phyloP scores from a whole-genome alignment of 1,140 invertebrate genomes.

The Copidosoma floridanum region DNA sequence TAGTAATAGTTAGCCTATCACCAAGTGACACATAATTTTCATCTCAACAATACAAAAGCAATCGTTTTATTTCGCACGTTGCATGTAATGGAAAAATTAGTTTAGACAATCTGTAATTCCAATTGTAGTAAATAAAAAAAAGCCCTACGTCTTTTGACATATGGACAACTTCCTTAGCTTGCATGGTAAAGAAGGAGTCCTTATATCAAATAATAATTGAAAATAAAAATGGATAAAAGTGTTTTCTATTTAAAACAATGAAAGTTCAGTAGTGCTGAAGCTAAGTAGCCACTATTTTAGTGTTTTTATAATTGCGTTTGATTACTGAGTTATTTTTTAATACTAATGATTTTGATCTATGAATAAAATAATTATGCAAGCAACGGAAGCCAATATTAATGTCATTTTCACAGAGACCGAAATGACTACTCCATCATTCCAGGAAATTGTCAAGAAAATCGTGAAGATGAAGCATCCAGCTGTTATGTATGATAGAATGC shows the following conservation, averaged over 20 bases:
- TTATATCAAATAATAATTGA: too few relatives aligned
- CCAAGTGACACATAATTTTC: too few relatives aligned
- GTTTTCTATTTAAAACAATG: too few relatives aligned
- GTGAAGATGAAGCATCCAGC: constrained; percentile 29
- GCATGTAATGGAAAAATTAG: constrained; percentile 19
- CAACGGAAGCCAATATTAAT: constrained; percentile 5
- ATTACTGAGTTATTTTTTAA: too few relatives aligned
- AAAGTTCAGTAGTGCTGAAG: too few relatives aligned
- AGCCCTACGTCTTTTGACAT: constrained; percentile 21
- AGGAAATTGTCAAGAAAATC: constrained; percentile 39
- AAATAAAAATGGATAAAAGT: too few relatives aligned
- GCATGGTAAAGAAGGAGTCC: constrained; percentile 39
- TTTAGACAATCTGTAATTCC: too few relatives aligned
- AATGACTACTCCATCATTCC: constrained; percentile 43
- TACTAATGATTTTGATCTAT: not conserved
- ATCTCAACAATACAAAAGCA: not conserved
- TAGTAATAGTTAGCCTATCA: too few relatives aligned
- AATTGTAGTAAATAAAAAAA: too few relatives aligned
- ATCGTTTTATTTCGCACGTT: constrained; percentile 13
- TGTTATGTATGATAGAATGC: constrained; percentile 10
- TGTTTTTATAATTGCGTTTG: too few relatives aligned
- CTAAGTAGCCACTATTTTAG: too few relatives aligned
- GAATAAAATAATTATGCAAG: not conserved
- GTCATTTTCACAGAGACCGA: constrained; percentile 45
- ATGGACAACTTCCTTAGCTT: constrained; percentile 37